Evolutionary conservation across 2,113 vertebrate species (phyloP).

Genomic region (Ciconia boyciana): DNA sequence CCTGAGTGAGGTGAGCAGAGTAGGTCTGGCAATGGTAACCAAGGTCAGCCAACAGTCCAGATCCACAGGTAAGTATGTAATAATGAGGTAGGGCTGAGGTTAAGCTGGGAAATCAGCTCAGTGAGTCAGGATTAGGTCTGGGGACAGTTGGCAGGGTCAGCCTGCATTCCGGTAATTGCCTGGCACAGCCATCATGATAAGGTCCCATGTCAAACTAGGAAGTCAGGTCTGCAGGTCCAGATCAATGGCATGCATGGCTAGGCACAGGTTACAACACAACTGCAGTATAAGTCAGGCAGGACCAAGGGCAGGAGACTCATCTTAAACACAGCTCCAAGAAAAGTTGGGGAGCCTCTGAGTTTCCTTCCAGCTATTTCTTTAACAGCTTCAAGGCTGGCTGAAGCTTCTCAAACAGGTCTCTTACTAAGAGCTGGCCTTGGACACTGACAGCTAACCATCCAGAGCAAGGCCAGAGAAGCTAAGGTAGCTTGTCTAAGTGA

Average conservation of each 20-base stretch:
- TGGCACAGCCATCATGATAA: too few species aligned
- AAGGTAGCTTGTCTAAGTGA: neutral
- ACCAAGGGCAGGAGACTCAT: neutral
- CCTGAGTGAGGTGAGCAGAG: neutral
- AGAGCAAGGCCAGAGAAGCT: neutral
- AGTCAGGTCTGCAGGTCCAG: neutral
- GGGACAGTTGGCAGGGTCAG: neutral
- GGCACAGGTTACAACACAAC: neutral
- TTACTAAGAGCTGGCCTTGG: neutral
- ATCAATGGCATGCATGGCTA: rapidly evolving
- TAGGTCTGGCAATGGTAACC: neutral
- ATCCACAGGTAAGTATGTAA: neutral
- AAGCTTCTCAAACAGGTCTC: neutral
- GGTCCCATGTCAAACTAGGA: neutral
- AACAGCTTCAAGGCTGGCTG: neutral
- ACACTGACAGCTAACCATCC: neutral
- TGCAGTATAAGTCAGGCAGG: neutral
- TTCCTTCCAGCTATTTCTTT: neutral
- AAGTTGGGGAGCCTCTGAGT: neutral
- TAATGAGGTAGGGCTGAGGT: neutral
- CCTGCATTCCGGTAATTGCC: neutral
- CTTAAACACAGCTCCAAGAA: neutral
- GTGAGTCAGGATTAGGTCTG: neutral
- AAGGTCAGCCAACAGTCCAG: neutral
- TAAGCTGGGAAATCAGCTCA: neutral